Percentiles rank a stretch among this genome's conserved stretches.
These are phyloP conservation scores for Epizoanthus illoricatus DNA, from an alignment of 92 coral and sea anemone genomes.

Conservation along the genomic window DNA sequence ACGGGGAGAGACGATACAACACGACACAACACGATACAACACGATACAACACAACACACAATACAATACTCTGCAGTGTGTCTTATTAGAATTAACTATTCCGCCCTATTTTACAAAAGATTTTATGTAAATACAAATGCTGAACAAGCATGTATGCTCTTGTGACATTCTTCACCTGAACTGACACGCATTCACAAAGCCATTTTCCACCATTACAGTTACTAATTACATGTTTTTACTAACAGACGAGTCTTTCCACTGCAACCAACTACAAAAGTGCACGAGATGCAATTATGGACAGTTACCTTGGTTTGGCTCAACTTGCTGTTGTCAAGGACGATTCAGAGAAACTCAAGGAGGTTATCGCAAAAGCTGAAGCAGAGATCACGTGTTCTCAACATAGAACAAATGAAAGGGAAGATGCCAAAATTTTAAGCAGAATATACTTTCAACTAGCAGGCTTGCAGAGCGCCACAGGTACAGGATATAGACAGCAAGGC, in stretches of 20 bases:
- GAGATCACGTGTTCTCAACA: background rate
- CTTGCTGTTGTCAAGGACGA: background rate
- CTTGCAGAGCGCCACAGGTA: conserved; percentile 2
- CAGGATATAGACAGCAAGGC: too few relatives aligned
- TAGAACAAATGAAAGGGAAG: background rate
- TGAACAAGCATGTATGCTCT: too few relatives aligned
- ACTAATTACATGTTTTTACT: background rate
- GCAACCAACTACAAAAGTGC: conserved; percentile 1
- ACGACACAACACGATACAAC: too few relatives aligned
- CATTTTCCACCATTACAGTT: background rate
- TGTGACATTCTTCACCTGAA: too few relatives aligned
- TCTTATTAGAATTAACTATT: too few relatives aligned
- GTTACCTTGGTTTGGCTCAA: conserved; percentile 21
- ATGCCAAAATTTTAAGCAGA: conserved; percentile 1
- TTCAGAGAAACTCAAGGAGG: conserved; percentile 1
- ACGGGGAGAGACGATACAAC: too few relatives aligned
- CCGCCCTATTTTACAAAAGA: too few relatives aligned
- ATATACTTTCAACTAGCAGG: conserved; percentile 10
- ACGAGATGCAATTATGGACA: conserved; percentile 7
- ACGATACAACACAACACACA: too few relatives aligned
- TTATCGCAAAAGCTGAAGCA: background rate
- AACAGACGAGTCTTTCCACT: conserved; percentile 10
- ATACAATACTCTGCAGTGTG: too few relatives aligned
- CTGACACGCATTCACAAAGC: too few relatives aligned
- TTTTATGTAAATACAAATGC: too few relatives aligned